These are phyloP conservation scores for Drosophila barbarae DNA, from an alignment of 2,888 invertebrate species.

Conservation along the genomic window DNA sequence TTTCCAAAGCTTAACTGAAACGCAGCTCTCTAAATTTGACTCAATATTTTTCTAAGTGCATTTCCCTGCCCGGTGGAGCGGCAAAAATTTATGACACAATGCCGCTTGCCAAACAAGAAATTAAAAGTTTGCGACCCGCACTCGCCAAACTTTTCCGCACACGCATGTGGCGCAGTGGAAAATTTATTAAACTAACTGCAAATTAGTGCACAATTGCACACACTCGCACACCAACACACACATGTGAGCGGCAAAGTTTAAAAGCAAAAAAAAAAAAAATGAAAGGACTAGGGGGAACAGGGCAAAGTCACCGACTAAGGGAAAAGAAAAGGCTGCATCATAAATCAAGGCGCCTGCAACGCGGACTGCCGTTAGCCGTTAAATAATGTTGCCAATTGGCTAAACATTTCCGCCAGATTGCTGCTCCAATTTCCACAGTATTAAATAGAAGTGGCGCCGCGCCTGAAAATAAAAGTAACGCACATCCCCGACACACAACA, in stretches of 20 bases:
- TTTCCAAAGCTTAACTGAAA: no score
- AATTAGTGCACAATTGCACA: constrained; percentile 59
- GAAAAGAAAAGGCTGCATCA: constrained; percentile 46
- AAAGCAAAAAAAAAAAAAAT: neutral
- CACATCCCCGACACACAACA: constrained; percentile 29
- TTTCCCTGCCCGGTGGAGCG: constrained; percentile 44
- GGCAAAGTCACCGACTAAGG: constrained; percentile 33
- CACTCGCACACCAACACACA: constrained; percentile 31
- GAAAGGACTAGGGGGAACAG: neutral
- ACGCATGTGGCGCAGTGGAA: constrained; percentile 62
- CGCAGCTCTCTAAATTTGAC: no score
- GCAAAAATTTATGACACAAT: constrained; percentile 59
- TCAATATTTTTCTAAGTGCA: neutral
- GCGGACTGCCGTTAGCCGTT: constrained; percentile 43
- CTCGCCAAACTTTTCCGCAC: constrained; percentile 52
- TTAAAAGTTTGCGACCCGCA: constrained; percentile 64
- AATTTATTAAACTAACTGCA: constrained; percentile 69
- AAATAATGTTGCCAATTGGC: constrained; percentile 68
- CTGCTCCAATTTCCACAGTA: constrained; percentile 47
- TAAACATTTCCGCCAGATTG: constrained; percentile 55
- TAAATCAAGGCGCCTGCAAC: constrained; percentile 58
- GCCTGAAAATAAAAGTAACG: constrained; percentile 51
- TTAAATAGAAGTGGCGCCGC: constrained; percentile 61
- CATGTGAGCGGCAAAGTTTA: constrained; percentile 47
- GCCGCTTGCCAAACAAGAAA: constrained; percentile 68